Evolutionary conservation across 1,140 invertebrate species (phyloP).

Genomic region (Capitella teleta): DNA sequence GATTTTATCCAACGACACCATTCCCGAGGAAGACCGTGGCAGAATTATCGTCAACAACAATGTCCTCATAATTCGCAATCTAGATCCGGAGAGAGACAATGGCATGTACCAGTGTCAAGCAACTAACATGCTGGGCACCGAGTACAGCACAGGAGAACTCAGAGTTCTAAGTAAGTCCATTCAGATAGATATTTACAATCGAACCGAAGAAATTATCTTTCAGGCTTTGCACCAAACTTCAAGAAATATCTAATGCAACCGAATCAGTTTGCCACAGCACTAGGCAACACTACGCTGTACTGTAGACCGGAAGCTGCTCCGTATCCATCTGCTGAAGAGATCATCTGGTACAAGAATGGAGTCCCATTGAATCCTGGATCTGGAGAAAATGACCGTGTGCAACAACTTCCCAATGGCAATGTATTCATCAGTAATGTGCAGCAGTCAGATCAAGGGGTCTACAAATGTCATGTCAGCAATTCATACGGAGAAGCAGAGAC

Average conservation of each 20-base stretch:
- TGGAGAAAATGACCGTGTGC: constrained; percentile 12
- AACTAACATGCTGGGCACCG: constrained; percentile 72
- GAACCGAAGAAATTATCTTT: no score
- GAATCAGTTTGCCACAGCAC: constrained; percentile 79
- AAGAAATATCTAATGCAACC: constrained; percentile 75
- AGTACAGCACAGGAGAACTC: constrained; percentile 78
- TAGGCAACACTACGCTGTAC: constrained; percentile 78
- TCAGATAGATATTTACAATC: no score
- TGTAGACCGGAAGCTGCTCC: constrained; percentile 93
- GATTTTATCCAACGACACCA: background rate
- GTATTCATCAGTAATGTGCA: constrained; percentile 20
- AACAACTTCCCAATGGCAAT: constrained; percentile 24
- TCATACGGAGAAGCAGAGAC: constrained; percentile 15
- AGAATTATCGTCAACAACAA: constrained; percentile 63
- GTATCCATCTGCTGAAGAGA: constrained; percentile 66
- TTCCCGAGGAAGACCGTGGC: constrained; percentile 16
- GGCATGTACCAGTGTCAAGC: constrained; percentile 96
- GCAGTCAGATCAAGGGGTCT: constrained; percentile 19
- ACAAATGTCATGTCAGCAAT: constrained; percentile 28
- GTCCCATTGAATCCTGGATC: constrained; percentile 52
- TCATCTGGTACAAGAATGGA: constrained; percentile 80
- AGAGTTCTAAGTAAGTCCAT: constrained; percentile 49
- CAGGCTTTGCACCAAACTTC: constrained; percentile 77
- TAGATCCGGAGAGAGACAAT: constrained; percentile 52
- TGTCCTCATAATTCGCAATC: constrained; percentile 67